These are phyloP conservation scores for Apodemia mormo DNA, from an alignment of 2,888 invertebrate species.

Conservation along the genomic window DNA sequence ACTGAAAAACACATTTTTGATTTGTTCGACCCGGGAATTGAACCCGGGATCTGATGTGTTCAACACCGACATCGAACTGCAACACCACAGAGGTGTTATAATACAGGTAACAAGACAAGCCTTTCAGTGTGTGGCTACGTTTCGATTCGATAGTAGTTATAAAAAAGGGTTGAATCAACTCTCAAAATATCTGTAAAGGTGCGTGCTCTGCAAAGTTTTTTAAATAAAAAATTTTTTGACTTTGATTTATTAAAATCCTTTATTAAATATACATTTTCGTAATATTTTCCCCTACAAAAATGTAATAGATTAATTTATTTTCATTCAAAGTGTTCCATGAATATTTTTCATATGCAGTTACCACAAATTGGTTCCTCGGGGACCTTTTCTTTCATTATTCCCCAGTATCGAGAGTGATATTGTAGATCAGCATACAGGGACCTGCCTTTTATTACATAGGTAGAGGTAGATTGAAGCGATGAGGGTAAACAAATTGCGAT, in stretches of 20 bases:
- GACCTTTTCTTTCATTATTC: conserved; percentile 69
- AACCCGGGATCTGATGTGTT: too few relatives aligned
- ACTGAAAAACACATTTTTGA: too few relatives aligned
- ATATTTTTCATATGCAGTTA: conserved; percentile 47
- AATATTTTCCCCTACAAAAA: neutral
- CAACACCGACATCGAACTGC: too few relatives aligned
- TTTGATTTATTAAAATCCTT: neutral
- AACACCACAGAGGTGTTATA: too few relatives aligned
- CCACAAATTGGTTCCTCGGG: conserved; percentile 74
- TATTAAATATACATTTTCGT: neutral
- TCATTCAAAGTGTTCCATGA: conserved; percentile 40
- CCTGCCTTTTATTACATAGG: conserved; percentile 15
- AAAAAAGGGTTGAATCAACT: too few relatives aligned
- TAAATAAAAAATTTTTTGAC: too few relatives aligned
- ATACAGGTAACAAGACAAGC: too few relatives aligned
- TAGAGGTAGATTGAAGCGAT: conserved; percentile 14
- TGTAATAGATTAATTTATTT: conserved; percentile 48
- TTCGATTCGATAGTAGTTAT: too few relatives aligned
- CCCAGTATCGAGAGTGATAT: conserved; percentile 60
- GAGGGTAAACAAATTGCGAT: conserved; percentile 78
- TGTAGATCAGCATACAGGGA: conserved; percentile 64
- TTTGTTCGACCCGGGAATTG: too few relatives aligned
- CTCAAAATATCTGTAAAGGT: too few relatives aligned
- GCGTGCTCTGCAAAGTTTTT: neutral
- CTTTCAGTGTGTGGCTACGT: too few relatives aligned